Conservation (phyloP, 2,113 vertebrate genomes). For the Cheirogaleus medius region DNA sequence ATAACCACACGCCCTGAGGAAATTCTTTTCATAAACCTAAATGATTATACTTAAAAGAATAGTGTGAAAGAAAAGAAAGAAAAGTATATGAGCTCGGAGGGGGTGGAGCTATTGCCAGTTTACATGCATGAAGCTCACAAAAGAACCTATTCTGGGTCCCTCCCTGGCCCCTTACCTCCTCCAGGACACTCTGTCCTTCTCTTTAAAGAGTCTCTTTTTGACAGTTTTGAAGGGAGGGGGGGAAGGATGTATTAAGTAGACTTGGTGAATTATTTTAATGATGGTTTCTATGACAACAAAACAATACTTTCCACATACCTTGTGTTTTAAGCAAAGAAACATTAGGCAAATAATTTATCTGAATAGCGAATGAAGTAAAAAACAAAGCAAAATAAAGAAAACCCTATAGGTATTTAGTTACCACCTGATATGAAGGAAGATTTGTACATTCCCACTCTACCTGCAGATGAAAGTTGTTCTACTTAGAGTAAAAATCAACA, state of each 20-base stretch:
- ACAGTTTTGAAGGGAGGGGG: constrained; percentile 68
- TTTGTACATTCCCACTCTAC: not conserved
- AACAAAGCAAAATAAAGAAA: not conserved
- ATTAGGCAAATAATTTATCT: constrained; percentile 76
- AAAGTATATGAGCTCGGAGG: not conserved
- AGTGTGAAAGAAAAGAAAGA: constrained; percentile 56
- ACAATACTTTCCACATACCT: constrained; percentile 79
- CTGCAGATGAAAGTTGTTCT: not conserved
- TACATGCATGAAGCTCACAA: constrained; percentile 27
- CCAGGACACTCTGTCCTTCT: constrained; percentile 9
- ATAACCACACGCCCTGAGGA: constrained; percentile 83
- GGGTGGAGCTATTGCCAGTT: not conserved
- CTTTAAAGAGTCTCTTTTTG: constrained; percentile 54
- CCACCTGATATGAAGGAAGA: not conserved
- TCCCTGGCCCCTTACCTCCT: not conserved
- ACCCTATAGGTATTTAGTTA: not conserved
- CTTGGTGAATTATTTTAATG: constrained; percentile 80
- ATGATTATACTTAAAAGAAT: constrained; percentile 81
- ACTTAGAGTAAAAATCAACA: not conserved
- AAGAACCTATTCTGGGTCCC: constrained; percentile 17
- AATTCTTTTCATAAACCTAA: constrained; percentile 86
- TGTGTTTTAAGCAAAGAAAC: constrained; percentile 78
- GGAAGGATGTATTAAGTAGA: constrained; percentile 82
- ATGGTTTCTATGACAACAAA: constrained; percentile 84
- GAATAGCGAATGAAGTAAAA: constrained; percentile 4